Percentiles rank a stretch among this genome's conserved stretches.
phyloP scores from a whole-genome alignment of 2,888 invertebrate genomes.

The Tenthredo notha region DNA sequence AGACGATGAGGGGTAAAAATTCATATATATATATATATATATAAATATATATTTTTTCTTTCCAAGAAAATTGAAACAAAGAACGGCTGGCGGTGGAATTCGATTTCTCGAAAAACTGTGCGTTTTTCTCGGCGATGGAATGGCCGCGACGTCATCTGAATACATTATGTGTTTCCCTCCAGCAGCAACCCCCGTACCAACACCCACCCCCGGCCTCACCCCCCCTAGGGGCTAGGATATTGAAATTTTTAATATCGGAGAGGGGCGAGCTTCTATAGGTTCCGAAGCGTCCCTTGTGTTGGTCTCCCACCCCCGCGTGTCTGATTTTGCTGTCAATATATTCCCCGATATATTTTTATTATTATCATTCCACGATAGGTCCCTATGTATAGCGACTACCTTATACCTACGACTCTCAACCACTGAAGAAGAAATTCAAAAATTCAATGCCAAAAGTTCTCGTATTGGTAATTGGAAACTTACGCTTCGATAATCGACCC shows the following conservation, averaged over 20 bases:
- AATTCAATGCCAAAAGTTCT: conserved; percentile 45
- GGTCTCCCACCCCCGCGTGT: conserved; percentile 49
- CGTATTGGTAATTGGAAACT: conserved; percentile 32
- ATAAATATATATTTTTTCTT: background rate
- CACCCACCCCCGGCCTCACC: conserved; percentile 37
- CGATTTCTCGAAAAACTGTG: conserved; percentile 78
- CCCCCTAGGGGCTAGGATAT: conserved; percentile 78
- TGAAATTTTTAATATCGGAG: conserved; percentile 79
- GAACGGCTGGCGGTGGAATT: conserved; percentile 67
- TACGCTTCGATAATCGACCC: background rate
- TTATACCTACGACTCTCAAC: background rate
- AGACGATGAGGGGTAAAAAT: background rate
- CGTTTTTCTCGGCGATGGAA: conserved; percentile 79
- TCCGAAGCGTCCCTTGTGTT: conserved; percentile 51
- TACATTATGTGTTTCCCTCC: conserved; percentile 78
- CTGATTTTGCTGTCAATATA: conserved; percentile 53
- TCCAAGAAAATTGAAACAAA: conserved; percentile 43
- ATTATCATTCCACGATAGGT: conserved; percentile 47
- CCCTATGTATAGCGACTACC: background rate
- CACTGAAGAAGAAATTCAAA: conserved; percentile 17
- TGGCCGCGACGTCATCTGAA: conserved; percentile 79
- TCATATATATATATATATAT: background rate
- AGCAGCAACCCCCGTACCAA: conserved; percentile 45
- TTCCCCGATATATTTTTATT: conserved; percentile 53
- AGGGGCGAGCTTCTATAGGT: conserved; percentile 65